Percentiles rank a stretch among this genome's conserved stretches.
Conservation (phyloP, 2,888 invertebrate species). For the Deilephila elpenor region DNA sequence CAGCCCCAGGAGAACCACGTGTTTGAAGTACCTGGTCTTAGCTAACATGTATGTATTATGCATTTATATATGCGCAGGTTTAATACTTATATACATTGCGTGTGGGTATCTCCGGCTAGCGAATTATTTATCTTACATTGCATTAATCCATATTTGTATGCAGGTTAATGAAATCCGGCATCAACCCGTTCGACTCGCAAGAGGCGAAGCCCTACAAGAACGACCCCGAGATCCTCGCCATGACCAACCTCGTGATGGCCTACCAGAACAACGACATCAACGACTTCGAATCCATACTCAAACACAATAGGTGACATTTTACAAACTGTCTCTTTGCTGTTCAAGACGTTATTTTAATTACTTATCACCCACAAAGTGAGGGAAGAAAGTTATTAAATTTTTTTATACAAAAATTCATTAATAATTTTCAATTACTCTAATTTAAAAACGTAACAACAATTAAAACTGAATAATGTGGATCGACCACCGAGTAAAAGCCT, state of each 20-base stretch:
- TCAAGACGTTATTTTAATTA: no score
- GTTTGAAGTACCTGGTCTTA: slow-evolving; percentile 98
- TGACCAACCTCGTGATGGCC: slow-evolving; percentile 98
- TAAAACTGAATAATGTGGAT: no score
- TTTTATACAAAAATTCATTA: no score
- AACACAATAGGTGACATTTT: slow-evolving; percentile 87
- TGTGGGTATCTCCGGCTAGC: no score
- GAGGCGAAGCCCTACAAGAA: slow-evolving; percentile 99
- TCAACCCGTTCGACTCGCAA: slow-evolving; percentile 99
- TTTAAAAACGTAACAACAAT: no score
- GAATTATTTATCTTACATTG: no score
- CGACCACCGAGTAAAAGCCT: no score
- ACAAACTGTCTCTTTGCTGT: no score
- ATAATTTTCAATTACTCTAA: no score
- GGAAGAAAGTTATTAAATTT: no score
- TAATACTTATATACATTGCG: no score
- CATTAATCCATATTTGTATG: slow-evolving; percentile 33
- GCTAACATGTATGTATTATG: slow-evolving; percentile 95
- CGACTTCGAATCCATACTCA: slow-evolving; percentile 98
- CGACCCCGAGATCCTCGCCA: slow-evolving; percentile 99
- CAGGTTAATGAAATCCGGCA: slow-evolving; percentile 99
- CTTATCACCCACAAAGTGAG: no score
- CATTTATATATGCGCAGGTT: background rate
- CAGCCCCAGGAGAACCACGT: slow-evolving; percentile 97
- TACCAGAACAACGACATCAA: slow-evolving; percentile 99